Base-by-base conservation (phyloP, 2,113 vertebrate genomes). In the Ondatra zibethicus region DNA sequence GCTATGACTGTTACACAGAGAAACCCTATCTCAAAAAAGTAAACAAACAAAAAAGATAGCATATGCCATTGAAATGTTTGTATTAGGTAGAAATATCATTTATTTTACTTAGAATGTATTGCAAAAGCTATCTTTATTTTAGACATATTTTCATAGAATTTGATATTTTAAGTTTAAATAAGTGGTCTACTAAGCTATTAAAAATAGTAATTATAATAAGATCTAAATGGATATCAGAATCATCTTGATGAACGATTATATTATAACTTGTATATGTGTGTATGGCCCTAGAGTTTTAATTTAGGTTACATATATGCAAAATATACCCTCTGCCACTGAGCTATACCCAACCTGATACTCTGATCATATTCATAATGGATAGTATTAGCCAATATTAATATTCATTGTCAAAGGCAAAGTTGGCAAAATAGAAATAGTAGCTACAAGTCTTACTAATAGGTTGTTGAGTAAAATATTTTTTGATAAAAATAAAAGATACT, bases 151-250 rank as follows among this genome's bases (percentile, higher is more conserved):
- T 96, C 45, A 92, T n/a, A 55, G 3, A 93, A 93, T 80, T 55
- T 70, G 31, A 23, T 86, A 73, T 94, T 29, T 78, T 88, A 96
- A 36, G 39, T 78, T 92, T 87, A 78, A 96, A 73, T 17, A 72
- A 91, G 52, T 45, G 80, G 90, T 82, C 31, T 50, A 25, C 1
- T 52, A n/a, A 85, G 33, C 13, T 31, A 82, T 65, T 31, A 88
- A 94, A 90, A 78, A 92, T 75, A 72, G 66, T 93, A 50, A 89
- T 66, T 72, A n/a, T 88, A 88, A 91, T 39, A 95, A 77, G 36
- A 91, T 27, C 47, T 92, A 85, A 93, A 85, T 58, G 65, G 25
- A 91, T 70, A 39, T 95, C 81, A 55, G 21, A 78, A 55, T 66
- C 27, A 19, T 86, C 8, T 85, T 85, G 27, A 65, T 65, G 45